Conservation (phyloP, 2,113 vertebrate genomes). For the Urocynchramus pylzowi region DNA sequence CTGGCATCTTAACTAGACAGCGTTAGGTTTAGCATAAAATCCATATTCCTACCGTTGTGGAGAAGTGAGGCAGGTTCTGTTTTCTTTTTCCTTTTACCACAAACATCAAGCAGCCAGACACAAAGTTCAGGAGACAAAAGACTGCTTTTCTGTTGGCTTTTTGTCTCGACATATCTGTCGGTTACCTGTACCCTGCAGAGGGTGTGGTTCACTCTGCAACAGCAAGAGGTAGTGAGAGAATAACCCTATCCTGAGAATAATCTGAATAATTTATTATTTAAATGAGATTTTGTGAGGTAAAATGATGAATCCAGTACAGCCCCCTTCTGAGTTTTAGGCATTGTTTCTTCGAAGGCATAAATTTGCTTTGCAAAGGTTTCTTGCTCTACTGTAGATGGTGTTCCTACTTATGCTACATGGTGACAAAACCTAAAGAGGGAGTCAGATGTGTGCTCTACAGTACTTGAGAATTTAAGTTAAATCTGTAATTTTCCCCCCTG, state of each 20-base stretch:
- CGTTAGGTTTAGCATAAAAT: conserved; percentile 63
- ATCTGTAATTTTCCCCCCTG: conserved; percentile 84
- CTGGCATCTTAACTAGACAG: conserved; percentile 62
- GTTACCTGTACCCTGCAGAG: not conserved
- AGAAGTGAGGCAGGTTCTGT: not conserved
- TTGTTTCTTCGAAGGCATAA: conserved; percentile 49
- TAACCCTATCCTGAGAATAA: not conserved
- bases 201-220: not conserved
- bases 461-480: conserved; percentile 86
- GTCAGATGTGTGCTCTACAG: conserved; percentile 76
- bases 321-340: not conserved
- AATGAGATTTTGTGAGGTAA: conserved; percentile 19
- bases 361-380: conserved; percentile 18
- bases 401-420: conserved; percentile 39
- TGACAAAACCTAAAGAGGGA: conserved; percentile 71
- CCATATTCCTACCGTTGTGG: conserved; percentile 44
- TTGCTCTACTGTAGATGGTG: not conserved
- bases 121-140: conserved; percentile 45
- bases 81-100: not conserved
- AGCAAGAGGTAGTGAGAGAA: not conserved
- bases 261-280: conserved; percentile 23
- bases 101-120: not conserved
- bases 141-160: not conserved
- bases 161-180: fast-evolving
- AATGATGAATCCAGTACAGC: not conserved